Conservation (phyloP, 2,113 vertebrate species). For the Hippolais icterina region DNA sequence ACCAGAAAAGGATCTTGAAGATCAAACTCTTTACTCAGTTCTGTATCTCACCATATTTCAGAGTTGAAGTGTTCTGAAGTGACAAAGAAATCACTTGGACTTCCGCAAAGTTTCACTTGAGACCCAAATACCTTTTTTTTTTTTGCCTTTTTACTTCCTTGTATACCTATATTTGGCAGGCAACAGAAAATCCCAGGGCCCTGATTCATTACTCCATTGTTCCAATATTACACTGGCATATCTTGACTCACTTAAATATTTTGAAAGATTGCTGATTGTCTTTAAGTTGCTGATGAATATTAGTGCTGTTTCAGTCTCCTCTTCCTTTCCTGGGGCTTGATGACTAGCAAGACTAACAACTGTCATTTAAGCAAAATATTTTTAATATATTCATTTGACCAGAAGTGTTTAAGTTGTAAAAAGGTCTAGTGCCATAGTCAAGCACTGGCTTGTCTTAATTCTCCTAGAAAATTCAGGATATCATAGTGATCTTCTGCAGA, state of each 20-base stretch:
- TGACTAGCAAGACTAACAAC: background rate
- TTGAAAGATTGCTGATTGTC: background rate
- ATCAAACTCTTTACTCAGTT: background rate
- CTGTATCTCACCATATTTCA: background rate
- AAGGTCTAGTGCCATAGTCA: background rate
- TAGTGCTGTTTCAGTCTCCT: background rate
- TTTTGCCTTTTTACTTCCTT: background rate
- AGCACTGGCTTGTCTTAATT: background rate
- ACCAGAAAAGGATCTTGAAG: background rate
- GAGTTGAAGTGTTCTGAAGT: background rate
- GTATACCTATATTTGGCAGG: background rate
- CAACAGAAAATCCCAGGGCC: background rate
- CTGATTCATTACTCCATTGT: background rate
- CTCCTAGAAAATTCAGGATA: background rate
- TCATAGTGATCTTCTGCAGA: background rate
- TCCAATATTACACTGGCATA: background rate
- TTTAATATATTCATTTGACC: background rate
- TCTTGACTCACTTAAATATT: background rate
- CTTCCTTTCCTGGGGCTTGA: background rate
- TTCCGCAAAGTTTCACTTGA: background rate
- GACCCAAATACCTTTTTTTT: background rate
- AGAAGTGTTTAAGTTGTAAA: background rate
- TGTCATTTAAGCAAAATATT: background rate
- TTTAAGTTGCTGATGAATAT: background rate
- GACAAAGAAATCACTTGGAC: background rate